phyloP scores from a whole-genome alignment of 2,888 invertebrate species.

The Erynnis tages region DNA sequence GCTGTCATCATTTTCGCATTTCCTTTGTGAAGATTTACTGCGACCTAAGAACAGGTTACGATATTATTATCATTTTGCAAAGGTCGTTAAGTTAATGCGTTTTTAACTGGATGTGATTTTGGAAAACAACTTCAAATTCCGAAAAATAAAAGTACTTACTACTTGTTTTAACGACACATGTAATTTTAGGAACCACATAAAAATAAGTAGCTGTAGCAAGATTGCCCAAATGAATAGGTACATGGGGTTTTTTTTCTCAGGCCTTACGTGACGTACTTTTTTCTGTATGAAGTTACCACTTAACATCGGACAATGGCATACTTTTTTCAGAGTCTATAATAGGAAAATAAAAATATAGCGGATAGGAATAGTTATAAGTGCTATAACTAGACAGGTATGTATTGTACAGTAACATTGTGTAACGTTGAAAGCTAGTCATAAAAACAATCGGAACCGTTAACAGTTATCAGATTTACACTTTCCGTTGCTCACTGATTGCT shows the following conservation, averaged over 20 bases:
- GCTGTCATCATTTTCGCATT: slow-evolving; percentile 42
- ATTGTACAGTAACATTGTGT: slow-evolving; percentile 14
- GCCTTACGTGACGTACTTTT: no score
- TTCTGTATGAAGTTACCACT: no score
- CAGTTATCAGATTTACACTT: slow-evolving; percentile 39
- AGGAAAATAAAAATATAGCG: no score
- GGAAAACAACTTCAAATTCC: not conserved
- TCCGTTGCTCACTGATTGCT: slow-evolving; percentile 35
- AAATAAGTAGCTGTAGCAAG: no score
- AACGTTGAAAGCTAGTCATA: slow-evolving; percentile 23
- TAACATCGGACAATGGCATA: no score
- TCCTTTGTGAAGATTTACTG: slow-evolving; percentile 30
- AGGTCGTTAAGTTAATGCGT: slow-evolving; percentile 13
- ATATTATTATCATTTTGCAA: slow-evolving; percentile 22
- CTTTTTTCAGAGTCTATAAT: no score
- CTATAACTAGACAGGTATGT: not conserved
- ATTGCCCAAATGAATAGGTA: no score
- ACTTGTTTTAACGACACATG: no score
- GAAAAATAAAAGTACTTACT: no score
- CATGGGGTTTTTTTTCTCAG: no score
- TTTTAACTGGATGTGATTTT: slow-evolving; percentile 14
- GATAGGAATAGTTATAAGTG: no score
- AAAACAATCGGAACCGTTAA: slow-evolving; percentile 38
- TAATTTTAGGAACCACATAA: no score
- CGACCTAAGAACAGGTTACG: slow-evolving; percentile 20